Evolutionary conservation across 1,140 invertebrate genomes (phyloP).

Genomic region (Lasaia peninsularis): DNA sequence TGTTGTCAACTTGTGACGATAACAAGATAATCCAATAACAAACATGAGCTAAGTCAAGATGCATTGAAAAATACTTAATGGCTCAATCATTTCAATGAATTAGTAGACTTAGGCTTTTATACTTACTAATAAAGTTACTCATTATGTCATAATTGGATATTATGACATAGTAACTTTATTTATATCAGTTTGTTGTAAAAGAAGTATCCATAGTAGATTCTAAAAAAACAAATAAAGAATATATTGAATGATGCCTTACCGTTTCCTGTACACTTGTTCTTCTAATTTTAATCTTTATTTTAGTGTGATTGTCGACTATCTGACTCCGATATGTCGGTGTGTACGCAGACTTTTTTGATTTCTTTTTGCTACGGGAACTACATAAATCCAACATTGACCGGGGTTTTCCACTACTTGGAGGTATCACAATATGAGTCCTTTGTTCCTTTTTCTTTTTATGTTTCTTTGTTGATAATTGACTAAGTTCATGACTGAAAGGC

Average conservation of each 20-base stretch:
- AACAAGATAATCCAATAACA: too few relatives aligned
- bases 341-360: slow-evolving; percentile 66
- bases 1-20: too few relatives aligned
- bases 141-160: too few relatives aligned
- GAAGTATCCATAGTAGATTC: too few relatives aligned
- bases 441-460: slow-evolving; percentile 63
- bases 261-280: slow-evolving; percentile 59
- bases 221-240: too few relatives aligned
- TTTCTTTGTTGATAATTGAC: slow-evolving; percentile 74
- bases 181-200: too few relatives aligned
- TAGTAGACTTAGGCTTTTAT: too few relatives aligned
- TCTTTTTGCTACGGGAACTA: slow-evolving; percentile 71
- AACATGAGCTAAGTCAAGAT: too few relatives aligned
- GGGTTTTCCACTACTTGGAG: slow-evolving; percentile 74
- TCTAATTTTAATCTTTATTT: slow-evolving; percentile 72
- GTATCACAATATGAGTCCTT: slow-evolving; percentile 64
- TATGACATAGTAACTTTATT: too few relatives aligned
- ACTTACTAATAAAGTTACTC: too few relatives aligned
- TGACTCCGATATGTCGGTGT: slow-evolving; percentile 72
- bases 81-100: too few relatives aligned
- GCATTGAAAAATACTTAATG: too few relatives aligned
- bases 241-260: slow-evolving; percentile 33
- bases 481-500: slow-evolving; percentile 76
- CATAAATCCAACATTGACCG: slow-evolving; percentile 71
- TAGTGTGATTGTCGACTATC: slow-evolving; percentile 69